Evolutionary conservation across 2,797 vertebrate species (phyloP).

Genomic region (Coendou prehensilis): DNA sequence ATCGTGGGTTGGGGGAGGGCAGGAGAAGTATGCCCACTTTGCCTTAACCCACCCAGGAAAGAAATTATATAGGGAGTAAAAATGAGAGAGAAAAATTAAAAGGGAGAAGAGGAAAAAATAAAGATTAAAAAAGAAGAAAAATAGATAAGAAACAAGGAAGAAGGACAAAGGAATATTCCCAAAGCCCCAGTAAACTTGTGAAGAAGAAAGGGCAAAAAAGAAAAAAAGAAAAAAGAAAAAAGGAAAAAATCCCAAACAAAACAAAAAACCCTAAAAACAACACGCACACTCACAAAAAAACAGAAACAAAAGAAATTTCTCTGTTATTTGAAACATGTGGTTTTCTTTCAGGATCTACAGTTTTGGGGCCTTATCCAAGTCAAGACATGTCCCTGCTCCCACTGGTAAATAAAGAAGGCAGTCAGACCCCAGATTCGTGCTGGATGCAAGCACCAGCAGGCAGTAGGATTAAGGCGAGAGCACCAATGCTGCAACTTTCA

Average conservation of each 20-base stretch:
- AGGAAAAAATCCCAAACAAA: not conserved
- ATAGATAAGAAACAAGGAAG: not conserved
- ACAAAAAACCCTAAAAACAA: not conserved
- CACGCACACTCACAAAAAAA: not conserved
- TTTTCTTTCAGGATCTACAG: not conserved
- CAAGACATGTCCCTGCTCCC: not conserved
- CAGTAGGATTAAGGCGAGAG: not conserved
- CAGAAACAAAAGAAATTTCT: not conserved
- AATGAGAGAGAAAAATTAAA: not conserved
- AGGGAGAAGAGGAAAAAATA: not conserved
- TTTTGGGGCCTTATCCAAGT: not conserved
- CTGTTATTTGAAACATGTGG: not conserved
- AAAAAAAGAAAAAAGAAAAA: not conserved
- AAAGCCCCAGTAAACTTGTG: not conserved
- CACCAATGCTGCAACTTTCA: not conserved
- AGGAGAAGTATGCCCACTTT: too few relatives aligned
- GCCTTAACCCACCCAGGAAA: too few relatives aligned
- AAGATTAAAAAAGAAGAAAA: not conserved
- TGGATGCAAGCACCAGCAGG: not conserved
- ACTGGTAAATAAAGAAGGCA: not conserved
- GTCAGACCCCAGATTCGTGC: not conserved
- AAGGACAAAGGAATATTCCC: not conserved
- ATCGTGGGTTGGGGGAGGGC: too few relatives aligned
- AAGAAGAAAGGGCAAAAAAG: not conserved
- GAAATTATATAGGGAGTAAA: not conserved